A percentile compares a stretch with the other conserved stretches of the same genome.
Evolutionary conservation across 2,797 vertebrate genomes (phyloP).

Genomic region (Smutsia temminckii): DNA sequence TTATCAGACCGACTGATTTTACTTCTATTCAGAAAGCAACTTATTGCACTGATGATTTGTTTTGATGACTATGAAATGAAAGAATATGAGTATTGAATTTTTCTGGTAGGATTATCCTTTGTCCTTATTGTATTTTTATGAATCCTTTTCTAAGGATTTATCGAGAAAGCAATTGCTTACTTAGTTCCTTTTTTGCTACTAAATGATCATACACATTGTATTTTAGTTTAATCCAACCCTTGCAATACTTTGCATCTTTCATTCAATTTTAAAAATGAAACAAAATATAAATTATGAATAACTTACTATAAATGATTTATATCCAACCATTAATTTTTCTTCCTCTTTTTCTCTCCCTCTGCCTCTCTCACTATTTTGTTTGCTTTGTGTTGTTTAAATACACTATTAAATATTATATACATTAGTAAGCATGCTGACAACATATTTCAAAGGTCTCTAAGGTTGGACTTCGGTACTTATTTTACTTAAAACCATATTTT

Average conservation of each 20-base stretch:
- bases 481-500: not conserved
- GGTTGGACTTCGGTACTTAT: not conserved
- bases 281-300: conserved; percentile 8
- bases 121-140: conserved; percentile 61
- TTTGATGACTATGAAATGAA: conserved; percentile 55
- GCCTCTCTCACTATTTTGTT: not conserved
- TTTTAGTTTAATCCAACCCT: conserved; percentile 49
- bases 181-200: conserved; percentile 43
- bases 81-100: conserved; percentile 35
- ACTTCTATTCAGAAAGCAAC: conserved; percentile 52
- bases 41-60: conserved; percentile 44
- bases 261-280: conserved; percentile 32
- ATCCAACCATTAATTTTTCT: not conserved
- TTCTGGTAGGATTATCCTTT: conserved; percentile 55
- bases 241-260: conserved; percentile 30
- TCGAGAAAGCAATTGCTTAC: conserved; percentile 49
- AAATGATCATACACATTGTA: conserved; percentile 36
- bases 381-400: conserved; percentile 36
- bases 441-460: not conserved
- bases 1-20: conserved; percentile 60
- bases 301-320: not conserved
- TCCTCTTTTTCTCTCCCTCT: not conserved
- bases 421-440: not conserved
- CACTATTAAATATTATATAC: not conserved
- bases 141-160: conserved; percentile 55